Conservation (phyloP, 1,140 invertebrate genomes). For the Hylaeus volcanicus region DNA sequence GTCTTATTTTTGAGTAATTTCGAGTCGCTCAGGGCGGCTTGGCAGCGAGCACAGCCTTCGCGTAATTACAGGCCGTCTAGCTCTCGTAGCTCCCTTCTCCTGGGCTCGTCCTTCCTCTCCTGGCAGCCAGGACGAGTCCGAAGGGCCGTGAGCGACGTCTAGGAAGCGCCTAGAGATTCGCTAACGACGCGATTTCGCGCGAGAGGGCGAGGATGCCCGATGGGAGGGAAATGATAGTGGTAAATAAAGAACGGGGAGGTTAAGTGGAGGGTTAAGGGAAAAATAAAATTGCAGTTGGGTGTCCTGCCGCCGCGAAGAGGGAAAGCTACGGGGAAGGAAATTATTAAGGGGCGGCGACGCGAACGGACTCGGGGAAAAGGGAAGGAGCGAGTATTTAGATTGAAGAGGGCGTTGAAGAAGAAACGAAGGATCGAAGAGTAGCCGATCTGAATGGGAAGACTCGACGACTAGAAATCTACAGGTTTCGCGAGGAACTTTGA, state of each 20-base stretch:
- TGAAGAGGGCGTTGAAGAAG: too few relatives aligned
- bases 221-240: background rate
- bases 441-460: too few relatives aligned
- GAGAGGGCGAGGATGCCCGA: background rate
- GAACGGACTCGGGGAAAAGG: too few relatives aligned
- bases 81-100: constrained; percentile 19
- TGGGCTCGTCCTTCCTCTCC: background rate
- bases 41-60: constrained; percentile 59
- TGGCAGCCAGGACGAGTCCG: background rate
- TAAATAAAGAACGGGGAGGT: background rate
- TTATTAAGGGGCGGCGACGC: too few relatives aligned
- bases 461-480: too few relatives aligned
- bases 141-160: constrained; percentile 66
- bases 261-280: background rate
- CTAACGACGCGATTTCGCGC: constrained; percentile 34
- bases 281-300: background rate
- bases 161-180: constrained; percentile 66
- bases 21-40: constrained; percentile 75
- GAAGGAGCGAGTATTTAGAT: too few relatives aligned
- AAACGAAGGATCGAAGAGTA: too few relatives aligned
- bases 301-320: too few relatives aligned
- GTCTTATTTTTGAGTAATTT: constrained; percentile 79
- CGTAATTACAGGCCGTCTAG: constrained; percentile 76
- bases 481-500: too few relatives aligned
- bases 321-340: too few relatives aligned